Base-by-base conservation (phyloP, 2,888 invertebrate species). In the Macrosoma leucophasiata region DNA sequence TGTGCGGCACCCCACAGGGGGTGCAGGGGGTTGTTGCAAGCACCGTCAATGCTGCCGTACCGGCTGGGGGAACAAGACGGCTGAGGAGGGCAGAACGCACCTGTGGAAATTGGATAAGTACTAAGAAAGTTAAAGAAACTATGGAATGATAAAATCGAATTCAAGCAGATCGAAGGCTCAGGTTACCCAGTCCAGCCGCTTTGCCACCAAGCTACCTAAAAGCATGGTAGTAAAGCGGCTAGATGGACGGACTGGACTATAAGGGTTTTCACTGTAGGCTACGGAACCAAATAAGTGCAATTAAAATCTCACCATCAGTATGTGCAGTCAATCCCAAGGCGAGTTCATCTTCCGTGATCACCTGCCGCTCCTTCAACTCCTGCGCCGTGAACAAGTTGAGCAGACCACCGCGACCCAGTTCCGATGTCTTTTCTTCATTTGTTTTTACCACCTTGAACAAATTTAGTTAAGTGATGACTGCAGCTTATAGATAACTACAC, bases 1-100 rank as follows among this genome's bases (percentile, higher is more conserved):
- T 88, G 76, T 5, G 87, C 84, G 10, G 88, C 85, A 2, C 96
- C 96, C 91, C 93, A 92, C 8, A 86, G 84, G 0, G 91, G 86
- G 38, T 88, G 73, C 4, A 84, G 66, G 1, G 86, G 66, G 70
- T 95, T 96, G 69, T 95, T 96, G 64, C 96, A 97, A 7, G 90
- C 88, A 0, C 96, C 96, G 57, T 93, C 92, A 11, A 91, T 71
- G 2, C 87, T 87, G 33, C 95, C 85, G 68, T 91, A 94, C 32
- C 85, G 88, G 7, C 59, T 65, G 0, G 69, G 63, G 0, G 68
- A 39, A 6, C 53, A 40, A 0, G 75, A 67, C 48, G 90, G 90
- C 0, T 50, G 30, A 0, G 81, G 81, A 0, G 65, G 76, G 48
- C 77, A 61, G 62, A 75, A 71, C 31, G 82, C 71, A 26, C 69